These are phyloP conservation scores for Neolamprologus hecqui DNA, from an alignment of 2,113 vertebrate species.

Conservation along the genomic window DNA sequence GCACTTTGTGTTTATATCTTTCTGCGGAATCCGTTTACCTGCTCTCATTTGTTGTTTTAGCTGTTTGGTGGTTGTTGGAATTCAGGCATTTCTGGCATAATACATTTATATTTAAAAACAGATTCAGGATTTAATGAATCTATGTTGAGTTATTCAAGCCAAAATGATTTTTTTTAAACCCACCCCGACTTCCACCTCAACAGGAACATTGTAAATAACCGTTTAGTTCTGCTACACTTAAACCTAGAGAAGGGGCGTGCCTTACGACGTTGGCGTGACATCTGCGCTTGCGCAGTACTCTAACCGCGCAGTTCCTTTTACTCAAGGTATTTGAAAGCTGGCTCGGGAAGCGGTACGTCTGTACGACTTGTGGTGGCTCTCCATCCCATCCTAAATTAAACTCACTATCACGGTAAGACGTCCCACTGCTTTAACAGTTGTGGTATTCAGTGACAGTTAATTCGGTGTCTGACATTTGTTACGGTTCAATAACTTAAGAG, in stretches of 20 bases:
- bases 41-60: background rate
- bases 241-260: slow-evolving; percentile 4
- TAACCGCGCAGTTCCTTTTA: slow-evolving; percentile 64
- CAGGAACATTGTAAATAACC: background rate
- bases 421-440: background rate
- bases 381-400: background rate
- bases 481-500: background rate
- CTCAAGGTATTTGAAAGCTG: slow-evolving; percentile 60
- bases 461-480: background rate
- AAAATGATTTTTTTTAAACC: background rate
- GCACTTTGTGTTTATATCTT: background rate
- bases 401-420: slow-evolving; percentile 25
- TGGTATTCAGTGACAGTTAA: background rate
- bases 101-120: background rate
- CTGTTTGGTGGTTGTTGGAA: background rate
- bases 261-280: background rate
- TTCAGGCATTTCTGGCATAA: background rate
- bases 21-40: background rate
- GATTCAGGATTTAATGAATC: background rate
- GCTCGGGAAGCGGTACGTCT: background rate
- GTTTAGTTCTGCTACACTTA: background rate
- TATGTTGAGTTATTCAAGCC: background rate
- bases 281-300: slow-evolving; percentile 48
- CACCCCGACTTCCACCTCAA: background rate
- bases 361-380: background rate